Conservation (phyloP, 2,797 vertebrate genomes). For the Novumbra hubbsi region DNA sequence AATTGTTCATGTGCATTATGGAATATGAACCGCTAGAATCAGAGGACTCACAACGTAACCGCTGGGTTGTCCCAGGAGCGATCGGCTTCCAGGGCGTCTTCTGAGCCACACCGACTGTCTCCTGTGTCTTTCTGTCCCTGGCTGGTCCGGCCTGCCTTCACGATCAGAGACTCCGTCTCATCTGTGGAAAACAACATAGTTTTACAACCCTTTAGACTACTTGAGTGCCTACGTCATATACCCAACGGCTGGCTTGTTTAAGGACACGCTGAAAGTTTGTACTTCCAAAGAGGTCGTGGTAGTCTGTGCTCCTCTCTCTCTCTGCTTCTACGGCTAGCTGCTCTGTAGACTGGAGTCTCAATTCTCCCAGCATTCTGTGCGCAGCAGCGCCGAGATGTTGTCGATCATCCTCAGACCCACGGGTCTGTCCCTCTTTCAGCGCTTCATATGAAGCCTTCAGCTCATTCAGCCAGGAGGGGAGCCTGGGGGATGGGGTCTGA, state of each 20-base stretch:
- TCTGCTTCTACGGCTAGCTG: conserved; percentile 15
- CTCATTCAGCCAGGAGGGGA: conserved; percentile 39
- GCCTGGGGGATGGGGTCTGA: background rate
- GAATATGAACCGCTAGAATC: too few relatives aligned
- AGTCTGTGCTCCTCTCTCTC: background rate
- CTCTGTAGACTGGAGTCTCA: conserved; percentile 24
- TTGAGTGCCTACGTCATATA: background rate
- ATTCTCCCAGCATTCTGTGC: conserved; percentile 15
- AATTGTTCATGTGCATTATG: background rate
- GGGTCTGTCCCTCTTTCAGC: background rate
- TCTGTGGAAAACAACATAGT: conserved; percentile 43
- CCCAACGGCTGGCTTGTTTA: conserved; percentile 16
- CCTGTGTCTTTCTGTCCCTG: background rate
- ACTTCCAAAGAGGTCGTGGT: conserved; percentile 31
- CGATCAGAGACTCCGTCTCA: conserved; percentile 66
- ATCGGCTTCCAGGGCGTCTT: conserved; percentile 72
- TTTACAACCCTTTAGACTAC: background rate
- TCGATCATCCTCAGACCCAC: background rate
- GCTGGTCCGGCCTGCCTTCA: conserved; percentile 56
- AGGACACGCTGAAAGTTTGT: background rate
- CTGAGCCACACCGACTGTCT: conserved; percentile 66
- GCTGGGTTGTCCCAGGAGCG: conserved; percentile 76
- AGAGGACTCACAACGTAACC: conserved; percentile 67
- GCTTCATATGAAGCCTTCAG: conserved; percentile 26
- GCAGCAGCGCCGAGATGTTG: background rate